These are phyloP conservation scores for Caretta caretta DNA, from an alignment of 2,113 vertebrate species.

Conservation along the genomic window DNA sequence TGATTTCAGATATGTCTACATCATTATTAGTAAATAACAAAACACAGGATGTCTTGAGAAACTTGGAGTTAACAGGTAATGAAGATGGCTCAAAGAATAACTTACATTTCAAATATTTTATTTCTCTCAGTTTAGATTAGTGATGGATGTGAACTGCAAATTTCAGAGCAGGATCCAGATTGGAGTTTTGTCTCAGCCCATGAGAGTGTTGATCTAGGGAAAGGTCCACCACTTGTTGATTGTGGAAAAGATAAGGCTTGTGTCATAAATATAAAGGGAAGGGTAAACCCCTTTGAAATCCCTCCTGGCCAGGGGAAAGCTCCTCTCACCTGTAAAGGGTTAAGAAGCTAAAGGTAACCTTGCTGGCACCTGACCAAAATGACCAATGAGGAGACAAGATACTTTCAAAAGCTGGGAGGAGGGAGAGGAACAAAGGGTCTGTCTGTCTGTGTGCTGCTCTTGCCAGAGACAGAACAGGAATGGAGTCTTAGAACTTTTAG, in stretches of 20 bases:
- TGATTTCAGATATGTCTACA: neutral
- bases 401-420: no score
- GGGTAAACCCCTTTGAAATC: no score
- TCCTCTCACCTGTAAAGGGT: no score
- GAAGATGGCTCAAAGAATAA: neutral
- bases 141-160: neutral
- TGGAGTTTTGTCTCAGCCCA: neutral
- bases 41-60: neutral
- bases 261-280: no score
- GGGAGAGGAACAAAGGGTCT: no score
- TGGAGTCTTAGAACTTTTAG: no score
- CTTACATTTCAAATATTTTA: neutral
- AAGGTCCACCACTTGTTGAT: neutral
- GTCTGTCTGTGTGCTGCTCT: no score
- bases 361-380: no score
- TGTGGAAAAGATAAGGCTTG: neutral
- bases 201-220: neutral
- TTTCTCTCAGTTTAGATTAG: neutral
- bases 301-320: no score
- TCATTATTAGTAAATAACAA: neutral
- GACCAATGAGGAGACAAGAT: no score
- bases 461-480: no score
- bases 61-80: conserved; percentile 8
- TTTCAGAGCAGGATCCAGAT: neutral
- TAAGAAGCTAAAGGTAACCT: no score